Evolutionary conservation across 2,888 invertebrate species (phyloP), one percentile per base, ranked within the genome.

Genomic region (Gastrophysa polygoni): DNA sequence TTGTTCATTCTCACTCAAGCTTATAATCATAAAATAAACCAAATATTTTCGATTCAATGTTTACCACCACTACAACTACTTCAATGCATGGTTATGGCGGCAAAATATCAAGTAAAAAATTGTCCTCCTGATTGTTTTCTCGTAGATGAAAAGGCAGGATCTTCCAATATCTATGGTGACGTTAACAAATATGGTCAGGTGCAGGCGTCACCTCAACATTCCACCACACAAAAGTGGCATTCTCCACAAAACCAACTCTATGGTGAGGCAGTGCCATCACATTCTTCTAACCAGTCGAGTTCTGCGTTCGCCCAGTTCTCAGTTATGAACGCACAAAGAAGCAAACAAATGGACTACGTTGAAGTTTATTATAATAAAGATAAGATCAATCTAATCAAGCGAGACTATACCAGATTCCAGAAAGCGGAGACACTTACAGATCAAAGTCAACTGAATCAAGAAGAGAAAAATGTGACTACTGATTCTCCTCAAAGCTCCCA

Each of bases 271-370:
- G 10, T 24, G 8, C 44, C 65, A 49, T 18, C 57, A 38, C 17
- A 57, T 49, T 21, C 56, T 46, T 57, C 65, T 46, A 59, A 58
- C 43, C 64, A 66, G 24, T 34, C 60, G 8, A 66, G 59, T 29
- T 66, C 68, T 1, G 68, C 68, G 4, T 68, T 68, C 32, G 68
- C 63, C 1, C 66, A 66, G 14, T 66, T 68, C 16, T 24, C 49
- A 6, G 52, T 48, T 24, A 47, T n/a, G 16, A 57, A 52, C 34
- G 16, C 49, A 1, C 24, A 38, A 10, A 43, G 47, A 16, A 24
- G 14, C 57, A 50, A 51, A n/a, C 49, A 28, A 7, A 34, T 16
- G 2, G 10, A 16, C 50, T 17, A 1, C 18, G 21, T 38, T 11
- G 38, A 38, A 14, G 38, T 14, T 14, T 38, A 14, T 11, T 38